phyloP scores from a whole-genome alignment of 53 echinoderm and acorn worm species.

The Echinometra lucunter region DNA sequence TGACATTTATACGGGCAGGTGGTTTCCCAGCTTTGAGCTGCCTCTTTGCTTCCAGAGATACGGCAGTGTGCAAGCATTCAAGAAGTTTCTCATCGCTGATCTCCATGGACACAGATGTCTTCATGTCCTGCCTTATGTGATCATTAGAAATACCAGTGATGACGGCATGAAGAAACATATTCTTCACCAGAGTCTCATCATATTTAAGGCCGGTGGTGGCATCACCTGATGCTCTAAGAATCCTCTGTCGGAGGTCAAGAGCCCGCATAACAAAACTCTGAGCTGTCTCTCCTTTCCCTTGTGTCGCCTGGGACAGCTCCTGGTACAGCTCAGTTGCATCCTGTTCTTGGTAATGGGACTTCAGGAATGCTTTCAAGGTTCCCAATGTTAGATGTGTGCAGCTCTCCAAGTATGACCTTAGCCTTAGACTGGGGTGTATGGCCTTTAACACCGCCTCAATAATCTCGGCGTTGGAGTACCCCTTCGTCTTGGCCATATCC shows the following conservation, averaged over 20 bases:
- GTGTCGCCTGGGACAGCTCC: not conserved
- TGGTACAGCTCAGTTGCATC: constrained; percentile 21
- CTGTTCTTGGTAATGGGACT: constrained; percentile 15
- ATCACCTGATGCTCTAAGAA: not conserved
- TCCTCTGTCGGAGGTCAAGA: not conserved
- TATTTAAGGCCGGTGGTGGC: not conserved
- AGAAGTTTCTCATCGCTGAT: not conserved
- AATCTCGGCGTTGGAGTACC: not conserved
- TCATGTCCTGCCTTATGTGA: not conserved
- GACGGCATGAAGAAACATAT: not conserved
- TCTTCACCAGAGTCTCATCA: not conserved
- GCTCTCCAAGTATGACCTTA: not conserved
- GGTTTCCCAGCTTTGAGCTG: not conserved
- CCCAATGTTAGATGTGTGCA: not conserved
- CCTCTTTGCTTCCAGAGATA: not conserved
- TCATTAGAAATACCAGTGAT: not conserved
- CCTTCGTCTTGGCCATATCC: not conserved
- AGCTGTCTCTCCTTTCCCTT: not conserved
- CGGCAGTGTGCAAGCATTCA: not conserved
- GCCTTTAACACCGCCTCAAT: not conserved
- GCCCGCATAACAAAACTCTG: not conserved
- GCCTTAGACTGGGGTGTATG: not conserved
- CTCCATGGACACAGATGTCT: not conserved
- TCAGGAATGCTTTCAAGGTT: not conserved
- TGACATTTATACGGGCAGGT: not conserved